Percentiles rank a stretch among this genome's conserved stretches.
Conservation (phyloP, 1,140 invertebrate genomes). For the Neodiprion fabricii region DNA sequence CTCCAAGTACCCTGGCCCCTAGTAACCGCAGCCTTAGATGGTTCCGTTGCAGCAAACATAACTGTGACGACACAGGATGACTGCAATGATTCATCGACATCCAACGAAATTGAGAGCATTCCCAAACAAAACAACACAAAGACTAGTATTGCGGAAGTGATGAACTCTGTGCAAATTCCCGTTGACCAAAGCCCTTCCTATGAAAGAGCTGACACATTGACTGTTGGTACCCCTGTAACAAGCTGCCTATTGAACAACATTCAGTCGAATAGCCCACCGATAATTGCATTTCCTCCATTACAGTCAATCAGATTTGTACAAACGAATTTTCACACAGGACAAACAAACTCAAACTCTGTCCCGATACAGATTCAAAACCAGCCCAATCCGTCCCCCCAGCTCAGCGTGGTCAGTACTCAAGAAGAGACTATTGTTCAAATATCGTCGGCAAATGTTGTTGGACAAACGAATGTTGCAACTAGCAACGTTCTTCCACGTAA, state of each 20-base stretch:
- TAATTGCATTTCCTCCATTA: slow-evolving; percentile 54
- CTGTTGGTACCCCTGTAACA: slow-evolving; percentile 42
- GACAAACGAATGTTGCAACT: slow-evolving; percentile 12
- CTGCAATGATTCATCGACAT: slow-evolving; percentile 49
- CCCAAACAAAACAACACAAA: slow-evolving; percentile 33
- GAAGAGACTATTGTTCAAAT: slow-evolving; percentile 47
- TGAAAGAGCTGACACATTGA: slow-evolving; percentile 43
- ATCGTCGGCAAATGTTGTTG: slow-evolving; percentile 17
- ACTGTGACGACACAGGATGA: slow-evolving; percentile 54
- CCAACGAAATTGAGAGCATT: slow-evolving; percentile 43
- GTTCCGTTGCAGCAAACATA: slow-evolving; percentile 53
- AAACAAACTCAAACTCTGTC: slow-evolving; percentile 38
- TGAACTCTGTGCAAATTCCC: slow-evolving; percentile 53
- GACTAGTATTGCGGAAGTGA: slow-evolving; percentile 36
- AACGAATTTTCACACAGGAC: slow-evolving; percentile 55
- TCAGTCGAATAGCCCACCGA: slow-evolving; percentile 51
- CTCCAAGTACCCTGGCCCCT: slow-evolving; percentile 57
- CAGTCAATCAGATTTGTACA: slow-evolving; percentile 58
- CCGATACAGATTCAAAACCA: slow-evolving; percentile 41
- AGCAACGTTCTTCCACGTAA: slow-evolving; percentile 24
- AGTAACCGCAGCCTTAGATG: slow-evolving; percentile 55
- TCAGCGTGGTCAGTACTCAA: slow-evolving; percentile 46
- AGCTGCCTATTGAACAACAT: slow-evolving; percentile 55
- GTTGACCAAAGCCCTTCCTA: slow-evolving; percentile 48
- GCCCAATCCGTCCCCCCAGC: slow-evolving; percentile 33